These are phyloP conservation scores for Rousettus madagascariensis DNA, from an alignment of 2,797 vertebrate genomes.

Conservation along the genomic window DNA sequence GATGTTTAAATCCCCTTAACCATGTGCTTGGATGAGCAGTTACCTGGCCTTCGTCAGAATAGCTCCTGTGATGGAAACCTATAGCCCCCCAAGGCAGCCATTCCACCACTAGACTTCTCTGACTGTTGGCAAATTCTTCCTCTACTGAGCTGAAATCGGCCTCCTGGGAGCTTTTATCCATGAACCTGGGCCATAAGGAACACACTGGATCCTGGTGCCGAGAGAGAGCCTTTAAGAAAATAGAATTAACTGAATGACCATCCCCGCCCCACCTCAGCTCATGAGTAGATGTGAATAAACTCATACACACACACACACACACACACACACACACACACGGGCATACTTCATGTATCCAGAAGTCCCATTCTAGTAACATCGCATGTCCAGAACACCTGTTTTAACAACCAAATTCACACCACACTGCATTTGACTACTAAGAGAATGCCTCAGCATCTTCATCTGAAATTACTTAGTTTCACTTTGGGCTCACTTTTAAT, in stretches of 20 bases:
- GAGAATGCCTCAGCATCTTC: background rate
- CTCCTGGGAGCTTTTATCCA: background rate
- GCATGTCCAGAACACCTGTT: background rate
- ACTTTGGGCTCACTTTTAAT: slow-evolving; percentile 27
- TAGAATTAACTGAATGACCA: background rate
- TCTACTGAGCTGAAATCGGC: background rate
- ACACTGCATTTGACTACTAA: background rate
- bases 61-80: background rate
- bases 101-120: background rate
- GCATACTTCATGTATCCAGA: background rate
- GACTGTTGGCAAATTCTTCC: background rate
- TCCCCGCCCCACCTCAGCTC: rapidly evolving
- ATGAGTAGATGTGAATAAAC: background rate
- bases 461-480: slow-evolving; percentile 16
- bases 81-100: rapidly evolving
- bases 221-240: background rate
- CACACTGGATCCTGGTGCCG: background rate
- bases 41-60: background rate
- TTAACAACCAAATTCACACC: background rate
- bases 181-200: background rate
- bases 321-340: background rate
- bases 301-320: background rate
- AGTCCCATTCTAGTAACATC: background rate
- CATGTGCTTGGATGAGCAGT: background rate
- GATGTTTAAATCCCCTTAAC: background rate